Evolutionary conservation across 2,888 invertebrate genomes (phyloP).

Genomic region (Blomia tropicalis): DNA sequence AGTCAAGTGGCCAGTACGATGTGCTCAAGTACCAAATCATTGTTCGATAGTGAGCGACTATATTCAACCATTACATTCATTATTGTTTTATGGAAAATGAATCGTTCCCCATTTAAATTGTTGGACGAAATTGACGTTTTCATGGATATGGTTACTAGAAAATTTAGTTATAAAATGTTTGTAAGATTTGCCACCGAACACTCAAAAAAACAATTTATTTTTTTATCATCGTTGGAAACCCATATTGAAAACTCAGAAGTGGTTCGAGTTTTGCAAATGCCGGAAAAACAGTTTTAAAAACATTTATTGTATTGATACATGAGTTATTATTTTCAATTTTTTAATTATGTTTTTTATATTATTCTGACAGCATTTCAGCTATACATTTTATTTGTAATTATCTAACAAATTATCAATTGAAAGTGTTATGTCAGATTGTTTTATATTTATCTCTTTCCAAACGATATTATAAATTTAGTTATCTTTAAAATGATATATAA

Average conservation of each 20-base stretch:
- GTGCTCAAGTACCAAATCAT: slow-evolving; percentile 38
- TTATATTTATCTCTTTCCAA: too few relatives aligned
- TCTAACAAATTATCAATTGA: too few relatives aligned
- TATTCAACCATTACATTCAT: slow-evolving; percentile 88
- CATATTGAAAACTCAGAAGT: slow-evolving; percentile 20
- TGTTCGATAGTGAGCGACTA: slow-evolving; percentile 89
- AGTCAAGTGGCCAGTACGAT: neutral
- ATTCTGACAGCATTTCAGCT: too few relatives aligned
- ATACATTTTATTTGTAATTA: too few relatives aligned
- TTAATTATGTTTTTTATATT: too few relatives aligned
- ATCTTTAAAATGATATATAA: too few relatives aligned
- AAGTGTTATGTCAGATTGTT: too few relatives aligned
- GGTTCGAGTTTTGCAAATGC: slow-evolving; percentile 21
- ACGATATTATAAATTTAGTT: too few relatives aligned
- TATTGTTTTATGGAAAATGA: slow-evolving; percentile 78
- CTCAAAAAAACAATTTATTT: slow-evolving; percentile 55
- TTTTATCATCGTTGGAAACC: slow-evolving; percentile 61
- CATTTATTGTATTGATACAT: too few relatives aligned
- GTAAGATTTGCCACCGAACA: slow-evolving; percentile 54
- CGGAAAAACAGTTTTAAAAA: too few relatives aligned
- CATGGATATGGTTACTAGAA: slow-evolving; percentile 74
- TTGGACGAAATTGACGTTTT: slow-evolving; percentile 94
- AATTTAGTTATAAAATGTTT: slow-evolving; percentile 59
- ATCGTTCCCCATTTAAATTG: slow-evolving; percentile 78
- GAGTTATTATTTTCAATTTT: too few relatives aligned